Evolutionary conservation across 2,113 vertebrate genomes (phyloP).

Genomic region (Lates calcarifer): DNA sequence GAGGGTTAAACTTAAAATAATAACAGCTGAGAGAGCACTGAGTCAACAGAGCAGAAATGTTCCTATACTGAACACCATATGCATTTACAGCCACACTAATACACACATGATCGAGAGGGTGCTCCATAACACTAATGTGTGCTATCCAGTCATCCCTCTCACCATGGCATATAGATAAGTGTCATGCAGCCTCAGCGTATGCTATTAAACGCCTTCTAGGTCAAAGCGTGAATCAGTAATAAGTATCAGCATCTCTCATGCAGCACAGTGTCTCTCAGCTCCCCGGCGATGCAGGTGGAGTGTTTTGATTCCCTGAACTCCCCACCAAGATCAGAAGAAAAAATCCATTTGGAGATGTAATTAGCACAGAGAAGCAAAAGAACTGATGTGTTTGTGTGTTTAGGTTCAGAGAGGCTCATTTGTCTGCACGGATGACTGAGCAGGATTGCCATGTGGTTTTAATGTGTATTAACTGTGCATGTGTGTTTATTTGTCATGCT

Average conservation of each 20-base stretch:
- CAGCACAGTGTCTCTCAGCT: slow-evolving; percentile 8
- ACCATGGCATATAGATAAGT: slow-evolving; percentile 36
- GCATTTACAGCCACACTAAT: background rate
- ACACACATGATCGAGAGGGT: slow-evolving; percentile 1
- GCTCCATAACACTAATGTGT: slow-evolving; percentile 45
- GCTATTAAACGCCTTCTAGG: slow-evolving; percentile 68
- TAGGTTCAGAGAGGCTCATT: slow-evolving; percentile 28
- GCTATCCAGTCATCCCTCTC: slow-evolving; percentile 50
- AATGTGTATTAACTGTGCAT: background rate
- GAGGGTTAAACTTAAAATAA: slow-evolving; percentile 3
- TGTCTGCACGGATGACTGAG: slow-evolving; percentile 31
- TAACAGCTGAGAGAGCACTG: background rate
- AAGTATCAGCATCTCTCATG: slow-evolving; percentile 34
- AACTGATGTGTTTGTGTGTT: slow-evolving; percentile 35
- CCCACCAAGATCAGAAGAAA: slow-evolving; percentile 4
- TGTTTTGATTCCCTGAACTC: slow-evolving; percentile 52
- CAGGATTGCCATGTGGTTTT: background rate
- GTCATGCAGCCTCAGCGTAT: slow-evolving; percentile 41
- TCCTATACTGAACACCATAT: background rate
- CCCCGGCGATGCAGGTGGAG: slow-evolving; percentile 33
- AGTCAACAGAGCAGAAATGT: slow-evolving; percentile 6
- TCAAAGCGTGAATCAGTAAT: slow-evolving; percentile 62
- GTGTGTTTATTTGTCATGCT: background rate
- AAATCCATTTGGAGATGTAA: slow-evolving; percentile 30
- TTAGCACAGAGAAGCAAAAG: slow-evolving; percentile 39